A percentile compares a stretch with the other conserved stretches of the same genome.
phyloP scores from a whole-genome alignment of 2,797 vertebrate genomes.

The Dicrostonyx torquatus region DNA sequence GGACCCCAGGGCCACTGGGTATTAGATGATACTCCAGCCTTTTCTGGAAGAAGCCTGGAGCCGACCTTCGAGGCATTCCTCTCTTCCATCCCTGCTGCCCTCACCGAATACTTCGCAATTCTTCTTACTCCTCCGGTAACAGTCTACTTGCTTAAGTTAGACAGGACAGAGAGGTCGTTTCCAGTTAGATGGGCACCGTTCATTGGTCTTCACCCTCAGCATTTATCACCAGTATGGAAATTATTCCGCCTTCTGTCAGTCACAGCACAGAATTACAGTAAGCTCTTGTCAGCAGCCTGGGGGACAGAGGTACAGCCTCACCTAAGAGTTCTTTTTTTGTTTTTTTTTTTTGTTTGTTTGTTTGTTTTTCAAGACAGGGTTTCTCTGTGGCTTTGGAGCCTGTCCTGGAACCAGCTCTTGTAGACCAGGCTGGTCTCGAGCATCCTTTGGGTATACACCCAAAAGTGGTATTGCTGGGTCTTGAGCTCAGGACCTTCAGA shows the following conservation, averaged over 20 bases:
- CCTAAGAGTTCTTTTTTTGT: too few relatives aligned
- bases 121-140: background rate
- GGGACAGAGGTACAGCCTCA: background rate
- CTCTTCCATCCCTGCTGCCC: background rate
- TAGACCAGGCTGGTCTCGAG: too few relatives aligned
- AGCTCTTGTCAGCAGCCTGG: background rate
- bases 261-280: background rate
- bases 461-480: too few relatives aligned
- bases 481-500: too few relatives aligned
- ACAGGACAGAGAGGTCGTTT: constrained; percentile 61
- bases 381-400: too few relatives aligned
- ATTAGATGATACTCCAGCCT: background rate
- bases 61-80: background rate
- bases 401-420: too few relatives aligned
- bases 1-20: background rate
- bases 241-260: constrained; percentile 29
- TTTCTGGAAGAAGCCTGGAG: background rate
- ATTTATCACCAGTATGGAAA: constrained; percentile 15
- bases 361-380: too few relatives aligned
- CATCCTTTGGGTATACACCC: too few relatives aligned
- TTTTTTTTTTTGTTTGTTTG: too few relatives aligned
- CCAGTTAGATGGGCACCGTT: background rate
- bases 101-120: background rate
- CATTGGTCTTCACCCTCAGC: constrained; percentile 5
- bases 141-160: constrained; percentile 16